Evolutionary conservation across 2,113 vertebrate genomes (phyloP), one percentile per base, ranked within the genome.

Genomic region (Pogona vitticeps): DNA sequence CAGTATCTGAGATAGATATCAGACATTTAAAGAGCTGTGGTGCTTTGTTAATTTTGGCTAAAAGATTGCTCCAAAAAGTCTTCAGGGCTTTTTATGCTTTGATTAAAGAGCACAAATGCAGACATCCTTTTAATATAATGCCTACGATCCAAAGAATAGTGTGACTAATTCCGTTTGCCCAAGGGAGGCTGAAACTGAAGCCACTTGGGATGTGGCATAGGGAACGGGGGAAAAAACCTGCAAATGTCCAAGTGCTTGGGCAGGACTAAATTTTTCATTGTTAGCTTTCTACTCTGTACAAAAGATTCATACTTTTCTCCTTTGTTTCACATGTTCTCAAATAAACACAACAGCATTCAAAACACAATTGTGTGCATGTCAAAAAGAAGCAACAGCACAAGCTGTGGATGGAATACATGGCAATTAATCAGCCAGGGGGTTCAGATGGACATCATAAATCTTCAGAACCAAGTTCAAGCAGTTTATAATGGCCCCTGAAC

Each of bases 401-500:
- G 33, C 58, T 61, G 87, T 80, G 65, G 90, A 93, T 86, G 76
- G 91, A 91, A 91, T 89, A 91, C 90, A 86, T 91, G 86, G 86
- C 81, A 90, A 82, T 94, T 90, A 91, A 92, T 93, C 94, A 94
- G 79, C 6, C 59, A 67, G 76, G 90, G 90, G 79, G 82, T 92
- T 93, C 88, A 92, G 79, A 90, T 0, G 0, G 92, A 91, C 91
- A 65, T 79, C 88, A 91, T 95, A 91, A 86, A 92, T 95, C 90
- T 65, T 88, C 78, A 83, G 90, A 91, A 72, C 84, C 90, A 92
- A 92, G 84, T 95, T 95, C 92, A 92, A 89, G 73, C 90, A 72
- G 33, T 94, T 92, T 88, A 63, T 93, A 91, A 88, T 15, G 92
- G 90, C 89, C 93, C 84, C 90, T 93, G 88, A 89, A 88, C 52